Evolutionary conservation across 2,113 vertebrate species (phyloP), one percentile per base, ranked within the genome.

Genomic region (Gambusia affinis): DNA sequence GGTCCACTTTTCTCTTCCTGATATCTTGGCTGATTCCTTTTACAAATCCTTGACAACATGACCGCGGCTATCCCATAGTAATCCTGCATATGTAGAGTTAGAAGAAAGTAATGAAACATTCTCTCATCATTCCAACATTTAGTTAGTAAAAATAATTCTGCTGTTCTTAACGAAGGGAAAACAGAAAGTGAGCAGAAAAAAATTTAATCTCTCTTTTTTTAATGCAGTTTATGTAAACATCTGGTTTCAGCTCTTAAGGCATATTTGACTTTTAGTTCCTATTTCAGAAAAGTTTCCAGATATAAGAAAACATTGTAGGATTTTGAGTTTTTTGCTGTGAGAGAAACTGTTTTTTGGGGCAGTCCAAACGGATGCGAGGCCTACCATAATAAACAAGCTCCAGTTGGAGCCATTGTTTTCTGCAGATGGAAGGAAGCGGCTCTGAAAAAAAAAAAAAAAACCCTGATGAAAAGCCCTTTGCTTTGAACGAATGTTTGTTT

Each of bases 401-500:
- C 31, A 68, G 68, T 65, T 60, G 33, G 68, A 69, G 67, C 85
- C 81, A 91, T 93, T 93, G 89, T 94, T 91, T 85, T 84, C 51
- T 70, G 35, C 14, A 29, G 66, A 61, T 63, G 90, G 87, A 85
- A 93, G 91, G 90, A 93, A 92, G 76, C 74, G 64, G 78, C 73
- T 57, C 19, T 85, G 88, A 62, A 64, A 69, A 27, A 27, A 27
- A 27, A 27, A 27, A 27, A 27, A 27, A 73, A 83, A 78, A 85
- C 76, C 73, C 24, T 65, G 31, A 47, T 81, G 31, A 81, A 86
- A 67, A 68, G 15, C 47, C 47, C 71, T 83, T 80, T 73, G 51
- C 78, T 79, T 76, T 1, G 72, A 90, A 69, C 80, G 51, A 81
- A 5, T 4, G 37, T 78, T 66, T 70, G 47, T 70, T 64, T 70